Conservation (phyloP, 2,113 vertebrate species). For the Lanius ludovicianus region DNA sequence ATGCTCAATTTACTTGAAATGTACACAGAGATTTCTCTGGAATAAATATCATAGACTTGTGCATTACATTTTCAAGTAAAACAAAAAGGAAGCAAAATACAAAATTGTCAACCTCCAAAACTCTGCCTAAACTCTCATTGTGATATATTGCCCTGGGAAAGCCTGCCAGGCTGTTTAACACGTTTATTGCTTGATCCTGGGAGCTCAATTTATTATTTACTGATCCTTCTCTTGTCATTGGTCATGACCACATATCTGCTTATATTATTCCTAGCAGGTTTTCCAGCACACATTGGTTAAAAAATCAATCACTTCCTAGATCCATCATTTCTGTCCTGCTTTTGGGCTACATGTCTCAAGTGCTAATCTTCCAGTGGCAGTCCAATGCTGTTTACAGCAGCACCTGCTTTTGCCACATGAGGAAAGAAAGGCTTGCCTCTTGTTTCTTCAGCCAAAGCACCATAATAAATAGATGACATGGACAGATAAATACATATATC, state of each 20-base stretch:
- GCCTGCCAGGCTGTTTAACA: constrained; percentile 7
- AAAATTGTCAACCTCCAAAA: background rate
- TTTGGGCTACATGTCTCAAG: background rate
- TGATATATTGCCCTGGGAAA: constrained; percentile 1
- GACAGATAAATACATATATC: background rate
- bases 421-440: background rate
- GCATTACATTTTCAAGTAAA: background rate
- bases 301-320: constrained; percentile 37
- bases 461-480: background rate
- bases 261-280: constrained; percentile 30
- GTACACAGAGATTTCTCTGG: background rate
- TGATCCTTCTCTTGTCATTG: background rate
- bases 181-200: constrained; percentile 14
- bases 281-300: background rate
- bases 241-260: background rate
- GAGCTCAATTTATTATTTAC: constrained; percentile 44
- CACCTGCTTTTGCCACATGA: background rate
- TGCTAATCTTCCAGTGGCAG: background rate
- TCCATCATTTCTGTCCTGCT: background rate
- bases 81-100: background rate
- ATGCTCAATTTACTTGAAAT: background rate
- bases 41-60: background rate
- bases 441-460: background rate
- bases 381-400: background rate
- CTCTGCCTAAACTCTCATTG: background rate